Percentiles rank a stretch among this genome's conserved stretches.
phyloP scores from a whole-genome alignment of 2,888 invertebrate genomes.

The Epinotia nisella region DNA sequence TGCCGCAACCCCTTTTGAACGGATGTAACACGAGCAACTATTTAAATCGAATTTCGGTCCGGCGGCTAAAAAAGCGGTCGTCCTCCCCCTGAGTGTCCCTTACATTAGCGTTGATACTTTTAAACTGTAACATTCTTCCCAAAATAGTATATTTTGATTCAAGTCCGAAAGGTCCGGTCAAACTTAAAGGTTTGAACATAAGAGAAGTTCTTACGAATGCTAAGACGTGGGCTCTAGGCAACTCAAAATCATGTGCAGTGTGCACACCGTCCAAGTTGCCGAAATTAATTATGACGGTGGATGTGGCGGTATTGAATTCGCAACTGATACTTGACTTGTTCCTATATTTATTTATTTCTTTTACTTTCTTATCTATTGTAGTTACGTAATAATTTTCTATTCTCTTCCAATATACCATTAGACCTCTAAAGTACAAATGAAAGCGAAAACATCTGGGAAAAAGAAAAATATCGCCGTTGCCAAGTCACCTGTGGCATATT shows the following conservation, averaged over 20 bases:
- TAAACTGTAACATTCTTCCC: neutral
- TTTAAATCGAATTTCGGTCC: slow-evolving; percentile 44
- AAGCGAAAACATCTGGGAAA: neutral
- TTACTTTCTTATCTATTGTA: neutral
- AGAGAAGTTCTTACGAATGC: too few relatives aligned
- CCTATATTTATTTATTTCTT: too few relatives aligned
- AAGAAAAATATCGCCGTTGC: slow-evolving; percentile 5
- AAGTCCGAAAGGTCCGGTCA: neutral
- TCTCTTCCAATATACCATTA: neutral
- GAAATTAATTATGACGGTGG: too few relatives aligned
- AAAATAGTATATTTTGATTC: neutral
- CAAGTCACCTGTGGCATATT: slow-evolving; percentile 29
- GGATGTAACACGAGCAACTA: slow-evolving; percentile 41
- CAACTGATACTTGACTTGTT: too few relatives aligned
- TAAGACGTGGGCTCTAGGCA: too few relatives aligned
- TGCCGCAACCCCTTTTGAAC: slow-evolving; percentile 31
- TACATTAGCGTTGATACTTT: slow-evolving; percentile 13
- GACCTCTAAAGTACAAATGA: neutral
- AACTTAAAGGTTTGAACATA: too few relatives aligned
- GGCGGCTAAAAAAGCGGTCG: slow-evolving; percentile 41
- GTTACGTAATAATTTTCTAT: neutral
- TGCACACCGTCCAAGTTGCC: too few relatives aligned
- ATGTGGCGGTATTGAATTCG: too few relatives aligned
- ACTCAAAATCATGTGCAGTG: too few relatives aligned
- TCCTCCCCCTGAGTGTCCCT: neutral